Evolutionary conservation across 2,797 vertebrate genomes (phyloP).

Genomic region (Channa striata): DNA sequence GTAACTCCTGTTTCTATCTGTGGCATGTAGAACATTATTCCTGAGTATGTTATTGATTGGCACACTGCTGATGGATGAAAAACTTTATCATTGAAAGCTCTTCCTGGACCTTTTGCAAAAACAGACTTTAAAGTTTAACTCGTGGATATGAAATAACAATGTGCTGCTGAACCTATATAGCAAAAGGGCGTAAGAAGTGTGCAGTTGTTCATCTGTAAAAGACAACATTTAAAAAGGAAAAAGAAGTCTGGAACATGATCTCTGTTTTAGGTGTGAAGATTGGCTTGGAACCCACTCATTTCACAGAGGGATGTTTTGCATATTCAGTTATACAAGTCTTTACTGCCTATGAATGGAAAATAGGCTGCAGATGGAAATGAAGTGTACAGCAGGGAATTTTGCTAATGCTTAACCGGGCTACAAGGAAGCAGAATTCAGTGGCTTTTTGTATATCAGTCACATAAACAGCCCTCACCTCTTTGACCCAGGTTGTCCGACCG

Average conservation of each 20-base stretch:
- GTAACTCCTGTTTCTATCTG: conserved; percentile 33
- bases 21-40: conserved; percentile 9
- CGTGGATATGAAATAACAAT: conserved; percentile 13
- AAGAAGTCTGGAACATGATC: conserved; percentile 36
- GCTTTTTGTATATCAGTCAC: conserved; percentile 23
- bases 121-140: conserved; percentile 2
- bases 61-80: conserved; percentile 33
- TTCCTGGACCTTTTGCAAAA: neutral
- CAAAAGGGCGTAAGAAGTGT: neutral
- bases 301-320: conserved; percentile 3
- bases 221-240: conserved; percentile 39
- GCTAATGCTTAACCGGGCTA: conserved; percentile 5
- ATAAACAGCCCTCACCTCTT: neutral
- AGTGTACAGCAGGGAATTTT: conserved; percentile 20
- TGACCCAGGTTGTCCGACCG: conserved; percentile 14
- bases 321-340: conserved; percentile 23
- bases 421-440: conserved; percentile 23
- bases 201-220: conserved; percentile 16
- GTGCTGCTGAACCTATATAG: conserved; percentile 17
- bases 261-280: conserved; percentile 35
- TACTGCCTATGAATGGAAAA: conserved; percentile 48
- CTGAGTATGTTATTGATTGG: conserved; percentile 17
- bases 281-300: conserved; percentile 21
- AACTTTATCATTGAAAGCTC: conserved; percentile 1
- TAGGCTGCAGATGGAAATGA: conserved; percentile 50